Evolutionary conservation across 2,797 vertebrate genomes (phyloP), one percentile per base, ranked within the genome.

Genomic region (Mycteria americana): DNA sequence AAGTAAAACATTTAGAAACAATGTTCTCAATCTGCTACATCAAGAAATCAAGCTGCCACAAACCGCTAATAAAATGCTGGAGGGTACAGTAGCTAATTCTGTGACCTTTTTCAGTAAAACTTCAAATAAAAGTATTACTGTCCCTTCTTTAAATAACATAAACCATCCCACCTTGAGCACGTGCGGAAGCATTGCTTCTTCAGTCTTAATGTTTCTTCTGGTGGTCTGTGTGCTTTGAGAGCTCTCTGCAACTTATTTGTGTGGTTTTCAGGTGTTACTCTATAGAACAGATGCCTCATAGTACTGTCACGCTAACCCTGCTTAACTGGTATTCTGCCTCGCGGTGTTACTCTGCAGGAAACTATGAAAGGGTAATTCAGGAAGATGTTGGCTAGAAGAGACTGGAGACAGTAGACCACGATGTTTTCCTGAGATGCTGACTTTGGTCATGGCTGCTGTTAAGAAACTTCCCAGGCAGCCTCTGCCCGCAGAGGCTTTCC

Each of bases 331-430:
- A 7, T 28, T 17, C 51, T 53, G 51, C 63, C 50, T 51, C 7
- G 0, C 1, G 0, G 14, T 5, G 33, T 28, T 37, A 15, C 5
- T 57, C 14, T 31, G 6, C 14, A 43, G 35, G 11, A 28, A 39
- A 19, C 30, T 5, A 18, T 0, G 5, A 19, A 16, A n/a, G 54
- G 53, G 0, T 43, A 33, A 50, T 18, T n/a, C 13, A 18, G 46
- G 39, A 41, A 51, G 45, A 27, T 5, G 25, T 17, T 18, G 45
- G 22, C 21, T 37, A 21, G 37, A 35, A 35, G 18, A 57, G 25
- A 43, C 25, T 10, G 16, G 25, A 7, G 18, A 8, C 15, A 13
- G 10, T 1, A 41, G 31, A 13, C 28, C 0, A 3, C 1, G 3
- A 3, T 1, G 13, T 21, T 5, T 30, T 8, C 24, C 8, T 1